Percentiles rank a stretch among this genome's conserved stretches.
Evolutionary conservation across 92 coral and sea anemone species (phyloP).

Genomic region (Zoanthus sociatus): DNA sequence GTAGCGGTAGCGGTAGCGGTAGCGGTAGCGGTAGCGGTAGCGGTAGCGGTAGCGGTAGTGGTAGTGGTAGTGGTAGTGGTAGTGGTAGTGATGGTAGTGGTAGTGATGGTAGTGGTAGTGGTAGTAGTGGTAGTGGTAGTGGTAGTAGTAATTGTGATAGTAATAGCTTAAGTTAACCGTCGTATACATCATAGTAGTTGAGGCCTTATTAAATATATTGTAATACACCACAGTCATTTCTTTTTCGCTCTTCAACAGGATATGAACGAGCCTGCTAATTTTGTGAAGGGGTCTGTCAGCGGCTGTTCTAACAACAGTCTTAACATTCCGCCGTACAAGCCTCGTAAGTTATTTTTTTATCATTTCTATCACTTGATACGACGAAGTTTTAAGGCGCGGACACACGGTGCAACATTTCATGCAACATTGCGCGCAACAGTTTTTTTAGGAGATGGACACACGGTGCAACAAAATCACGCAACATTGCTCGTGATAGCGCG

Average conservation of each 20-base stretch:
- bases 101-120: background rate
- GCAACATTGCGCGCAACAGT: too few relatives aligned
- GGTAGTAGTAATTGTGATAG: background rate
- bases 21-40: too few relatives aligned
- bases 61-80: background rate
- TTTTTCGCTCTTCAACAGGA: constrained; percentile 59
- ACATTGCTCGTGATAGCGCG: too few relatives aligned
- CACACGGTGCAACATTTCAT: too few relatives aligned
- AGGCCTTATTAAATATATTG: background rate
- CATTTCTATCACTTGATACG: too few relatives aligned
- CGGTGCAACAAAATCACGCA: too few relatives aligned
- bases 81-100: background rate
- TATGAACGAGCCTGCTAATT: constrained; percentile 99
- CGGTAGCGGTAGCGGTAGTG: background rate
- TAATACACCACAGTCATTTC: too few relatives aligned
- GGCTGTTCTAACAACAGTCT: constrained; percentile 82
- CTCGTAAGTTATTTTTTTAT: constrained; percentile 54
- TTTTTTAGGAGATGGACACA: too few relatives aligned
- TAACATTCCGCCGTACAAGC: constrained; percentile 96
- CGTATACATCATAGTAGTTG: background rate
- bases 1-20: too few relatives aligned
- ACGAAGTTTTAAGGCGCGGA: too few relatives aligned
- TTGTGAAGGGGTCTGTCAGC: constrained; percentile 79
- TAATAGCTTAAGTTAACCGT: background rate
- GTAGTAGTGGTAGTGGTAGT: background rate